Conservation (phyloP, 2,888 invertebrate genomes). For the Leptinotarsa tumamoca region DNA sequence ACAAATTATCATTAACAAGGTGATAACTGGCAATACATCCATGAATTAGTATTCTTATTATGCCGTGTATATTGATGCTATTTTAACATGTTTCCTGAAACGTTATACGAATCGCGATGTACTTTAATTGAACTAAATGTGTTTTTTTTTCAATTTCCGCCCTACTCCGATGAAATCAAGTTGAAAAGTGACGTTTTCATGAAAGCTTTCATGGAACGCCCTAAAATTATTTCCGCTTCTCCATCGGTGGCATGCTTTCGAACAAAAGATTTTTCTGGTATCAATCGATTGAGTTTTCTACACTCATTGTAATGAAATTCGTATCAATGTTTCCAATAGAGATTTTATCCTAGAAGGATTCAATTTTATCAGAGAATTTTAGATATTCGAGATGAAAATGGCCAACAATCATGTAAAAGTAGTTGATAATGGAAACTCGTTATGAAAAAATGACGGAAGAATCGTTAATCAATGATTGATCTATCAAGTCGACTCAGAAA, state of each 20-base stretch:
- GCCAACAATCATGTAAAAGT: neutral
- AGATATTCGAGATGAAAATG: neutral
- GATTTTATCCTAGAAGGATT: neutral
- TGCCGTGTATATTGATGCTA: neutral
- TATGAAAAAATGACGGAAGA: no score
- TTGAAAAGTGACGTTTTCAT: conserved; percentile 6
- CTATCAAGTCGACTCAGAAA: no score
- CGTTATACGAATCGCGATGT: neutral
- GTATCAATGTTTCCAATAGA: neutral
- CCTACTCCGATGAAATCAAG: neutral
- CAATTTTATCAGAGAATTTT: neutral
- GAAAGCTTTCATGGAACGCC: conserved; percentile 12
- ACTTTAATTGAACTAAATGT: conserved; percentile 4
- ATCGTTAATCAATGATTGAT: no score
- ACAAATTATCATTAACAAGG: neutral
- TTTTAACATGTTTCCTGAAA: conserved; percentile 14
- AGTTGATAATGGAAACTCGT: no score
- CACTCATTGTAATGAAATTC: neutral
- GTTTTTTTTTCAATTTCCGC: conserved; percentile 13
- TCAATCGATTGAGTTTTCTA: neutral
- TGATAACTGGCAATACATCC: neutral
- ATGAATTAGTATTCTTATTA: conserved; percentile 13
- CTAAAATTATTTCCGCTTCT: neutral
- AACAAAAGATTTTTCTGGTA: conserved; percentile 9
- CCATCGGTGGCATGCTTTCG: neutral